These are phyloP conservation scores for Drosophila antonietae DNA, from an alignment of 2,888 invertebrate species.

Conservation along the genomic window DNA sequence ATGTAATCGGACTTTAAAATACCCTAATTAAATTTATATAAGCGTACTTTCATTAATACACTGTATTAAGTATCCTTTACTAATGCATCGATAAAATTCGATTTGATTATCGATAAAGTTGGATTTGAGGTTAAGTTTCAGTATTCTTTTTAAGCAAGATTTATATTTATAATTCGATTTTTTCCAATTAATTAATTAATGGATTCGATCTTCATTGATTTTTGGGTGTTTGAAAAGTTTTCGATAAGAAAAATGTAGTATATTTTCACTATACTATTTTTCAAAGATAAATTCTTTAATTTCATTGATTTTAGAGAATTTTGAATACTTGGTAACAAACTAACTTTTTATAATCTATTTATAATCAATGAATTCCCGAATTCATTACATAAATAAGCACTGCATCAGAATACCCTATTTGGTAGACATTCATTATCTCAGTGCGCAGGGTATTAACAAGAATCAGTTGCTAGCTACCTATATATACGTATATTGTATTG, in stretches of 20 bases:
- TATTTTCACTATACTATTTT: background rate
- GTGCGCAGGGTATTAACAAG: background rate
- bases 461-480: slow-evolving; percentile 9
- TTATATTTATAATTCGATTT: background rate
- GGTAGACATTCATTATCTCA: background rate
- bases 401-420: background rate
- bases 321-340: background rate
- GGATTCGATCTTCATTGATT: no score
- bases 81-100: background rate
- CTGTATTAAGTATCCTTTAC: background rate
- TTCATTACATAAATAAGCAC: background rate
- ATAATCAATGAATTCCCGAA: background rate
- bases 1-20: background rate
- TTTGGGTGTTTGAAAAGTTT: background rate
- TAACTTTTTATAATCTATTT: background rate
- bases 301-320: background rate
- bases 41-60: background rate
- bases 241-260: background rate
- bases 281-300: no score
- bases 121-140: background rate
- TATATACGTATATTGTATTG: slow-evolving; percentile 17
- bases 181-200: no score
- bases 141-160: no score
- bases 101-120: background rate
- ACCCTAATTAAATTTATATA: background rate